Conservation (phyloP, 2,797 vertebrate genomes). For the Danio aesculapii region DNA sequence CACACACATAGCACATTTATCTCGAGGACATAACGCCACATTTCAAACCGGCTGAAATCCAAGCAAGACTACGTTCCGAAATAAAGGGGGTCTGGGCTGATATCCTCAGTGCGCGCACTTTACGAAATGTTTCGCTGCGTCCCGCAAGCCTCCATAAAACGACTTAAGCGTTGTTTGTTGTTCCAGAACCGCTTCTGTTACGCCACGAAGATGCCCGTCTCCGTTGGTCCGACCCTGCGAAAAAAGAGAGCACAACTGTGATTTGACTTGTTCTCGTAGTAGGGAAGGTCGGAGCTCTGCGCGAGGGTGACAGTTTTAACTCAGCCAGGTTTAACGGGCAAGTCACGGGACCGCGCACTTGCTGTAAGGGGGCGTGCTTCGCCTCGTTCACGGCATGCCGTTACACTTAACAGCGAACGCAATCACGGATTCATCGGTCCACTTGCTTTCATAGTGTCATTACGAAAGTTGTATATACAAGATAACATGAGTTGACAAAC, state of each 20-base stretch:
- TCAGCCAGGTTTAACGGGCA: slow-evolving; percentile 24
- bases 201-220: slow-evolving; percentile 52
- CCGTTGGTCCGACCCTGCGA: slow-evolving; percentile 53
- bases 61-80: slow-evolving; percentile 33
- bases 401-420: slow-evolving; percentile 28
- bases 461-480: neutral
- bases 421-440: neutral
- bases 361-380: slow-evolving; percentile 65
- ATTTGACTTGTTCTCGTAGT: slow-evolving; percentile 17
- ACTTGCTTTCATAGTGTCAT: neutral
- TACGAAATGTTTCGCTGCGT: slow-evolving; percentile 67
- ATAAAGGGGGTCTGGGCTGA: slow-evolving; percentile 13
- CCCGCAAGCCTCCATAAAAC: slow-evolving; percentile 56
- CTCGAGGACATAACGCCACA: slow-evolving; percentile 64
- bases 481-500: neutral
- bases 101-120: slow-evolving; percentile 64
- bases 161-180: slow-evolving; percentile 55
- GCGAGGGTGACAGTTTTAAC: slow-evolving; percentile 34
- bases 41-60: slow-evolving; percentile 63
- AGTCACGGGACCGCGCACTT: slow-evolving; percentile 44
- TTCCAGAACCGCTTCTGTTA: slow-evolving; percentile 58
- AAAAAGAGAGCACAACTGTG: slow-evolving; percentile 39
- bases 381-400: slow-evolving; percentile 43
- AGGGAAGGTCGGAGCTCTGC: slow-evolving; percentile 27
- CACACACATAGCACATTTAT: slow-evolving; percentile 87